A percentile compares a stretch with the other conserved stretches of the same genome.
phyloP scores from a whole-genome alignment of 2,113 vertebrate genomes.

The Trichechus manatus region DNA sequence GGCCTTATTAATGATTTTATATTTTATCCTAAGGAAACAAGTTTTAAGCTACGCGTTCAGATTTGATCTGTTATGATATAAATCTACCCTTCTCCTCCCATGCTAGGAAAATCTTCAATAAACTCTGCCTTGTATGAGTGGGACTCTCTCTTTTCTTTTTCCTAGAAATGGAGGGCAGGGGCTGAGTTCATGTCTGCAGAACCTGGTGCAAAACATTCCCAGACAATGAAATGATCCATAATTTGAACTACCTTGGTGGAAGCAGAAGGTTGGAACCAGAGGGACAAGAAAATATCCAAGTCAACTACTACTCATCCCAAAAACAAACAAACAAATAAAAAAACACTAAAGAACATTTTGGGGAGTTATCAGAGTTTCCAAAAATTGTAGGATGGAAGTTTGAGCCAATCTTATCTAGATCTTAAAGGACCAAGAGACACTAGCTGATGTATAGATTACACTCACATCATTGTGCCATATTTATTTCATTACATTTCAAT shows the following conservation, averaged over 20 bases:
- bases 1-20: neutral
- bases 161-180: neutral
- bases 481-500: neutral
- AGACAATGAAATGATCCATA: slow-evolving; percentile 18
- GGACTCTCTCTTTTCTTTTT: neutral
- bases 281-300: neutral
- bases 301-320: neutral
- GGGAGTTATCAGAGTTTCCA: neutral
- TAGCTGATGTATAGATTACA: neutral
- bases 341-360: neutral
- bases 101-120: neutral
- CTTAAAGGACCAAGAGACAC: neutral
- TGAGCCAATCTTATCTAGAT: neutral
- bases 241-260: neutral
- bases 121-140: neutral
- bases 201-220: neutral
- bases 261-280: neutral
- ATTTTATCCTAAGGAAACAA: neutral
- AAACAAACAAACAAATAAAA: neutral
- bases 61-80: neutral
- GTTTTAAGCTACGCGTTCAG: neutral
- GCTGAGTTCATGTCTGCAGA: neutral
- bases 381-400: neutral
- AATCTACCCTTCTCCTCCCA: neutral
- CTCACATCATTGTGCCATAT: neutral